Evolutionary conservation across 2,797 vertebrate species (phyloP).

Genomic region (Natrix natrix): DNA sequence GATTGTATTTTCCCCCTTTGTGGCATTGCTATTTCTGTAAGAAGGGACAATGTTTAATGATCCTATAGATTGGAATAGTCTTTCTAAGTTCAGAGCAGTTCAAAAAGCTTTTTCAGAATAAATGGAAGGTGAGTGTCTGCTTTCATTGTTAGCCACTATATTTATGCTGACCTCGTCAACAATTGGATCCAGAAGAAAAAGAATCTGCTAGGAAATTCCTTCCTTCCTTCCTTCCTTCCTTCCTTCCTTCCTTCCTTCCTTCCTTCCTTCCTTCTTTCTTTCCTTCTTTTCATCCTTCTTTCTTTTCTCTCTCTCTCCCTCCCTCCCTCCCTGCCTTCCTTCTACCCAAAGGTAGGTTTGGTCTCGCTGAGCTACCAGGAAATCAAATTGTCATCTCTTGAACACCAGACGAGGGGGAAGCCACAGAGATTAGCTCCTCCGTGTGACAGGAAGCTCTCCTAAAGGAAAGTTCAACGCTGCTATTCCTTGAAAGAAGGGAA

Average conservation of each 20-base stretch:
- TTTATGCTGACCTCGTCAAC: not conserved
- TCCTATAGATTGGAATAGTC: not conserved
- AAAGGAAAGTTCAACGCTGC: constrained; percentile 54
- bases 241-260: not conserved
- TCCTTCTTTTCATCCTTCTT: no score
- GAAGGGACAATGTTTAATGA: not conserved
- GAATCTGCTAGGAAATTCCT: not conserved
- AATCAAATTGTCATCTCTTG: constrained; percentile 55
- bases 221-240: not conserved
- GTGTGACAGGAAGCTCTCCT: constrained; percentile 55
- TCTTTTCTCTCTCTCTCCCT: no score
- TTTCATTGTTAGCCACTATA: not conserved
- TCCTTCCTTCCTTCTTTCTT: not conserved
- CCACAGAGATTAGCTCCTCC: constrained; percentile 61
- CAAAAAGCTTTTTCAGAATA: not conserved
- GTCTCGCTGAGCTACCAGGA: constrained; percentile 53
- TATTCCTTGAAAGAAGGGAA: constrained; percentile 49
- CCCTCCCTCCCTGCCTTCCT: no score
- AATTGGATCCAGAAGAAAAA: not conserved
- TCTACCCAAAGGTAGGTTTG: constrained; percentile 37
- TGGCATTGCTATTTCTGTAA: not conserved
- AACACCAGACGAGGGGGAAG: constrained; percentile 62
- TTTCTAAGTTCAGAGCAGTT: not conserved
- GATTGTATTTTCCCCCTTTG: not conserved
- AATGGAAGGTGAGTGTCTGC: not conserved